Conservation (phyloP, 2,113 vertebrate species). For the Aphyosemion australe region DNA sequence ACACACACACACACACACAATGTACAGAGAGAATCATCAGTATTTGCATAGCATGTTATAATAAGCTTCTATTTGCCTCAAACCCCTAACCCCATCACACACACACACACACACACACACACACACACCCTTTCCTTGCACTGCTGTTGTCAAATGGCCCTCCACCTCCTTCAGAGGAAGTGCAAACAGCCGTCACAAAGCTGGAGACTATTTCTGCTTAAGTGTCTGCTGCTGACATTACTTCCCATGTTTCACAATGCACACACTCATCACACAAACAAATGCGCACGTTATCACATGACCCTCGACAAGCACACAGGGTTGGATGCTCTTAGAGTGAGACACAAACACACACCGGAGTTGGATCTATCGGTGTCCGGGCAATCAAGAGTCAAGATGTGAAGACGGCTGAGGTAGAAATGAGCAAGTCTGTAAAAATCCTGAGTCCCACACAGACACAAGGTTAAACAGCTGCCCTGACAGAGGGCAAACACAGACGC, state of each 20-base stretch:
- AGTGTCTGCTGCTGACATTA: slow-evolving; percentile 69
- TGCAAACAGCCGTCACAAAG: slow-evolving; percentile 62
- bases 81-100: slow-evolving; percentile 6
- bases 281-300: slow-evolving; percentile 65
- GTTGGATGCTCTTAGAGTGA: slow-evolving; percentile 47
- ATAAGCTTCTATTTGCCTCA: slow-evolving; percentile 53
- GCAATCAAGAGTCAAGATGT: slow-evolving; percentile 25
- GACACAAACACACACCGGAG: slow-evolving; percentile 8
- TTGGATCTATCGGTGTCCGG: slow-evolving; percentile 2
- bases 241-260: slow-evolving; percentile 84
- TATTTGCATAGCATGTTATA: slow-evolving; percentile 50
- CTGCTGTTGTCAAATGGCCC: slow-evolving; percentile 49
- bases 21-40: too few relatives aligned
- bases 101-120: slow-evolving; percentile 5
- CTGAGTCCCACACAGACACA: slow-evolving; percentile 24
- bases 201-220: slow-evolving; percentile 67
- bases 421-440: slow-evolving; percentile 32
- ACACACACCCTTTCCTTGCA: slow-evolving; percentile 39
- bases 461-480: slow-evolving; percentile 44
- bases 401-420: slow-evolving; percentile 9
- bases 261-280: slow-evolving; percentile 62
- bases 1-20: too few relatives aligned
- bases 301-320: slow-evolving; percentile 52
- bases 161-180: slow-evolving; percentile 66
- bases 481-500: slow-evolving; percentile 54